Conservation (phyloP, 2,888 invertebrate genomes). For the Lasioglossum malachurum region DNA sequence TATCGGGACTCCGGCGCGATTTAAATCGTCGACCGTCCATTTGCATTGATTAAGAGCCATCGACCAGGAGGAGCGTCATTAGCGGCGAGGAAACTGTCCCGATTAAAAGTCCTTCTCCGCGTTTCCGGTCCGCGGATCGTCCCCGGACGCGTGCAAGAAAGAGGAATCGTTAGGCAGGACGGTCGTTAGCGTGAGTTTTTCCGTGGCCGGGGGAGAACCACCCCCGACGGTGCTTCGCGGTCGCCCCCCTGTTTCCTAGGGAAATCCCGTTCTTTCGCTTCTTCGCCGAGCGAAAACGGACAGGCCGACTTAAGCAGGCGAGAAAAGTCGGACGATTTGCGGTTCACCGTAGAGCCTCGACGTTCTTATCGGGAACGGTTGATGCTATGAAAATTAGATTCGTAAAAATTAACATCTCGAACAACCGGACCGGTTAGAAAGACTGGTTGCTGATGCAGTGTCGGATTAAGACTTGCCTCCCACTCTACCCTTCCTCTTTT, state of each 20-base stretch:
- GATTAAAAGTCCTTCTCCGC: slow-evolving; percentile 54
- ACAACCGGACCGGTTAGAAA: background rate
- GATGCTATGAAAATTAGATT: background rate
- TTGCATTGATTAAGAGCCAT: slow-evolving; percentile 53
- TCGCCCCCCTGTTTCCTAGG: slow-evolving; percentile 14
- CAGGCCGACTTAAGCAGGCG: slow-evolving; percentile 33
- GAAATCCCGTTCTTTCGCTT: slow-evolving; percentile 34
- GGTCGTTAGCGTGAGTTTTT: slow-evolving; percentile 73
- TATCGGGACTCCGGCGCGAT: background rate
- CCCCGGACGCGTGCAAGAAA: slow-evolving; percentile 62
- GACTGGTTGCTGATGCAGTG: background rate
- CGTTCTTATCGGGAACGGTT: background rate
- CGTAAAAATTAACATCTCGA: background rate
- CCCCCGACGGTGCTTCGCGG: slow-evolving; percentile 15
- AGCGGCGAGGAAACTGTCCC: slow-evolving; percentile 38
- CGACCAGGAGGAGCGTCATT: slow-evolving; percentile 44
- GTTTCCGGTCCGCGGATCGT: slow-evolving; percentile 46
- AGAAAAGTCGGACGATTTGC: slow-evolving; percentile 38
- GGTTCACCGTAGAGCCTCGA: background rate
- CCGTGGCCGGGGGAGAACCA: slow-evolving; percentile 3
- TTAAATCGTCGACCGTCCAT: slow-evolving; percentile 19
- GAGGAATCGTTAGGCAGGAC: slow-evolving; percentile 72
- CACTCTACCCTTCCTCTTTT: too few relatives aligned
- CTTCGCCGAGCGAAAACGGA: background rate
- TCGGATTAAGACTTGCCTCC: too few relatives aligned